These are phyloP conservation scores for Adineta ricciae DNA, from an alignment of 2,888 invertebrate species.

Conservation along the genomic window DNA sequence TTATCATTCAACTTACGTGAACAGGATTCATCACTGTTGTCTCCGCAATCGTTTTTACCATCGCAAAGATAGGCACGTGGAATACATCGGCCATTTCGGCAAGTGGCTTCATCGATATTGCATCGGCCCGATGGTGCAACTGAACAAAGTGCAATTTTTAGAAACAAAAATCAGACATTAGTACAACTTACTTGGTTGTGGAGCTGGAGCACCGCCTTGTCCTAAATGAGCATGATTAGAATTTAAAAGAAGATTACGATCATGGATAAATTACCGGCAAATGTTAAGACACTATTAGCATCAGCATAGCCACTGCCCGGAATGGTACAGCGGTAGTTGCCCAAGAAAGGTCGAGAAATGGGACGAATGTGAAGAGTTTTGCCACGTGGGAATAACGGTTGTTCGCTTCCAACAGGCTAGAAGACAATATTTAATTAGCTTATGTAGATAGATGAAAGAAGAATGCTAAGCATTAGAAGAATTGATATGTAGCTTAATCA, in stretches of 20 bases:
- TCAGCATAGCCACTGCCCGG: not conserved
- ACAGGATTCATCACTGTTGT: slow-evolving; percentile 59
- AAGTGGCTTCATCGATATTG: slow-evolving; percentile 40
- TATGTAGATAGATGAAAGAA: not conserved
- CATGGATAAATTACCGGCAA: not conserved
- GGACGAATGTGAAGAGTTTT: slow-evolving; percentile 17
- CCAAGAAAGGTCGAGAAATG: not conserved
- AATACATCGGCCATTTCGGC: slow-evolving; percentile 62
- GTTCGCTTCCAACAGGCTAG: not conserved
- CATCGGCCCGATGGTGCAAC: slow-evolving; percentile 35
- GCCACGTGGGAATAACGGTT: slow-evolving; percentile 5
- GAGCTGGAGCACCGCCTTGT: not conserved
- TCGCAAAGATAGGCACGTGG: slow-evolving; percentile 69
- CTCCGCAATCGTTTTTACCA: slow-evolving; percentile 60
- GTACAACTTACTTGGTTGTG: not conserved
- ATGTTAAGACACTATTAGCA: not conserved
- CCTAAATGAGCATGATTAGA: not conserved
- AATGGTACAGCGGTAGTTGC: not conserved
- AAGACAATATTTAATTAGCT: not conserved
- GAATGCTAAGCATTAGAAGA: not conserved
- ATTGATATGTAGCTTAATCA: not conserved
- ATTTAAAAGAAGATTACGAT: not conserved
- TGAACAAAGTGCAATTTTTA: not conserved
- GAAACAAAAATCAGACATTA: not conserved
- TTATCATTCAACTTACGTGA: slow-evolving; percentile 23